These are phyloP conservation scores for Peromyscus attwateri DNA, from an alignment of 2,797 vertebrate genomes.

Conservation along the genomic window DNA sequence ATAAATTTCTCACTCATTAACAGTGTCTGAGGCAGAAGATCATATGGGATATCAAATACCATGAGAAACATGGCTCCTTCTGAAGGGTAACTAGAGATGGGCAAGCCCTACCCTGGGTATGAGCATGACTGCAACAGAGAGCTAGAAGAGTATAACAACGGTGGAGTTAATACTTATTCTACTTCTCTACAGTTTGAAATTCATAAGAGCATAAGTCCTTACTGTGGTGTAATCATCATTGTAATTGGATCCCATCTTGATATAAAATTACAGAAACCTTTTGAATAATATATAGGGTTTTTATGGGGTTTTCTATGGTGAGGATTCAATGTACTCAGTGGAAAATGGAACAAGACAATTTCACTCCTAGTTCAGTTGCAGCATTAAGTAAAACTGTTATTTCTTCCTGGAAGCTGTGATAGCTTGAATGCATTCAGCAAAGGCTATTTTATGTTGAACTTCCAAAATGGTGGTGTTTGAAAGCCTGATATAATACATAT, in stretches of 20 bases:
- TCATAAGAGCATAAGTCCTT: not conserved
- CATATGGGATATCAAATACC: fast-evolving
- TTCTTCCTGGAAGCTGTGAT: not conserved
- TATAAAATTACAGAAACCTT: not conserved
- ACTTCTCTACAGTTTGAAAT: not conserved
- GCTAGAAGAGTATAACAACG: not conserved
- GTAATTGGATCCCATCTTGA: not conserved
- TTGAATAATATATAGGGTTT: not conserved
- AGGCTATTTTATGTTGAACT: not conserved
- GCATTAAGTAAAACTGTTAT: not conserved
- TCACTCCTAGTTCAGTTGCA: not conserved
- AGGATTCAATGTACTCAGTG: not conserved
- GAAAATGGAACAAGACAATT: not conserved
- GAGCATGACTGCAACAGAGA: not conserved
- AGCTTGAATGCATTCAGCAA: not conserved
- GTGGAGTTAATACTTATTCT: not conserved
- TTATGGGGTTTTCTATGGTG: not conserved
- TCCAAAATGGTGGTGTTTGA: fast-evolving
- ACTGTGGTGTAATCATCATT: not conserved
- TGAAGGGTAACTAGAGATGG: fast-evolving
- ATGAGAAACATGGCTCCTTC: not conserved
- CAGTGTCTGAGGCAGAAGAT: not conserved
- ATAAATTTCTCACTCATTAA: not conserved
- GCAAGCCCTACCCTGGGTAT: not conserved
- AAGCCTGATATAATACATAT: not conserved